Percentiles rank a stretch among this genome's conserved stretches.
phyloP scores from a whole-genome alignment of 2,113 vertebrate genomes.

The Thalassoma bifasciatum region DNA sequence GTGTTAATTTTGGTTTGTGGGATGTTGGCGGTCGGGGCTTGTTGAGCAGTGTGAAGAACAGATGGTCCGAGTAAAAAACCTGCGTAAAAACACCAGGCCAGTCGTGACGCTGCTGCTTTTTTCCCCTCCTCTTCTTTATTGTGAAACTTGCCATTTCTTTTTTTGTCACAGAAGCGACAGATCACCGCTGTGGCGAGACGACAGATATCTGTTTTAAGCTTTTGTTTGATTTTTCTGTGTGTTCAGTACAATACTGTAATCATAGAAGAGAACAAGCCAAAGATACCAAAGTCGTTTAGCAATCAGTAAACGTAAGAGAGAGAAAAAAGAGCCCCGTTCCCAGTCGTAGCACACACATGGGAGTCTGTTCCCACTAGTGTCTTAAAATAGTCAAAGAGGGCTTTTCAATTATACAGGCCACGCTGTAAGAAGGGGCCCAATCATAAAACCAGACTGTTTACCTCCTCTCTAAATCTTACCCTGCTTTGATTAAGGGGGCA shows the following conservation, averaged over 20 bases:
- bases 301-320: slow-evolving; percentile 48
- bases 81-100: slow-evolving; percentile 56
- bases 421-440: slow-evolving; percentile 78
- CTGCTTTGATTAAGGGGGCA: slow-evolving; percentile 75
- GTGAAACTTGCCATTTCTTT: slow-evolving; percentile 14
- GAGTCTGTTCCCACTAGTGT: slow-evolving; percentile 79
- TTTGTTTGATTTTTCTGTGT: slow-evolving; percentile 32
- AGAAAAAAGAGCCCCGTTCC: slow-evolving; percentile 63
- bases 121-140: slow-evolving; percentile 3
- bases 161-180: slow-evolving; percentile 8
- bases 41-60: slow-evolving; percentile 73
- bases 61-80: slow-evolving; percentile 72
- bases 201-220: slow-evolving; percentile 36
- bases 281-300: slow-evolving; percentile 45
- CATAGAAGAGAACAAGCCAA: slow-evolving; percentile 28
- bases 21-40: slow-evolving; percentile 69
- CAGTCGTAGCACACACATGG: slow-evolving; percentile 68
- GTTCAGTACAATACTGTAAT: slow-evolving; percentile 30
- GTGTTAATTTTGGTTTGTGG: slow-evolving; percentile 81
- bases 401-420: slow-evolving; percentile 83
- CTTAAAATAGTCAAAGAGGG: slow-evolving; percentile 80
- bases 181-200: slow-evolving; percentile 9
- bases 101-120: slow-evolving; percentile 41
- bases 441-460: slow-evolving; percentile 82
- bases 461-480: slow-evolving; percentile 79